Evolutionary conservation across 1,140 invertebrate species (phyloP).

Genomic region (Berghia stephanieae): DNA sequence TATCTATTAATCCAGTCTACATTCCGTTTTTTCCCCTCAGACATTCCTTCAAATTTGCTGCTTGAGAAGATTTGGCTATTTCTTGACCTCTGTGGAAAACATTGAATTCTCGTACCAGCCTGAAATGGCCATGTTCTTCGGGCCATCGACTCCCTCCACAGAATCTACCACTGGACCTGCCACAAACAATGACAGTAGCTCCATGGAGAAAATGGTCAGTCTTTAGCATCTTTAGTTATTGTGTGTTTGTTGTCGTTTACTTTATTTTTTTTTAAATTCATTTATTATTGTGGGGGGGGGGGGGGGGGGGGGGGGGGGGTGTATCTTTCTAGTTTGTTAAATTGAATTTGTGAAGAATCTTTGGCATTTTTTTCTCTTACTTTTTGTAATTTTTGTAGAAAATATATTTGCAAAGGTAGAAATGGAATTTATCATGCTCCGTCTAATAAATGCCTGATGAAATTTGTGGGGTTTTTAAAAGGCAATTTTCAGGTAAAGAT

Average conservation of each 20-base stretch:
- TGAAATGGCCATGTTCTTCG: conserved; percentile 58
- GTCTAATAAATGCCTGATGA: no score
- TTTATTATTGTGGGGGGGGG: not conserved
- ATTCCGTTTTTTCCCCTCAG: conserved; percentile 41
- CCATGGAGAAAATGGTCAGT: conserved; percentile 57
- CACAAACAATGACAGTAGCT: no score
- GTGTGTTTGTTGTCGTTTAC: not conserved
- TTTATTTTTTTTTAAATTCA: not conserved
- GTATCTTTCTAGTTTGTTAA: no score
- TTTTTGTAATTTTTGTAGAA: no score
- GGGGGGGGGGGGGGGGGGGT: not conserved
- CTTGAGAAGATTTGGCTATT: conserved; percentile 64
- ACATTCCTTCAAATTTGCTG: conserved; percentile 61
- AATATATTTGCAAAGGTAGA: no score
- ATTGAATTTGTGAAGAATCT: no score
- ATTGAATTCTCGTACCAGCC: conserved; percentile 57
- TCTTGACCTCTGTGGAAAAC: conserved; percentile 52
- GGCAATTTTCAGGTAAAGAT: no score
- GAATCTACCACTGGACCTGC: conserved; percentile 47
- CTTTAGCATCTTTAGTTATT: not conserved
- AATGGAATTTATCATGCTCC: no score
- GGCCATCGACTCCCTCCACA: conserved; percentile 47
- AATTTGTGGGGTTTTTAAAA: no score
- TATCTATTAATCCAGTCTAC: conserved; percentile 4
- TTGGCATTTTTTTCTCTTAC: no score